phyloP scores from a whole-genome alignment of 2,113 vertebrate species.

The Macheiramphus alcinus region DNA sequence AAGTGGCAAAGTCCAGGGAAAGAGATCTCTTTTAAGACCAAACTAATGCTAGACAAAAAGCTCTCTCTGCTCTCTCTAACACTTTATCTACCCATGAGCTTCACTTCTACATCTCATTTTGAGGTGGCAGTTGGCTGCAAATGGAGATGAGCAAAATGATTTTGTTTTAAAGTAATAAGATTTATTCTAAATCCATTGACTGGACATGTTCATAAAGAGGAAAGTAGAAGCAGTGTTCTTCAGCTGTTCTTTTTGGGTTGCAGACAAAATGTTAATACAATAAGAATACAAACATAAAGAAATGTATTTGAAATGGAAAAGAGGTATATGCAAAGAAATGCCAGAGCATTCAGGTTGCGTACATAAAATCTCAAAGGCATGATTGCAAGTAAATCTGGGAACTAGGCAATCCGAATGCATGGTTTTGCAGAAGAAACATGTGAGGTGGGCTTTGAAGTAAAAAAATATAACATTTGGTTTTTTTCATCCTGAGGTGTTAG shows the following conservation, averaged over 20 bases:
- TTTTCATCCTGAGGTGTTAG: background rate
- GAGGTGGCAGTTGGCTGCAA: background rate
- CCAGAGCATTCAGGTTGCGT: background rate
- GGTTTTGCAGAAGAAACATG: background rate
- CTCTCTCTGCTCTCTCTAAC: background rate
- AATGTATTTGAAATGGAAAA: background rate
- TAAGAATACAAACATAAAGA: background rate
- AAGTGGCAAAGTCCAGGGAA: background rate
- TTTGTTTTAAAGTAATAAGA: background rate
- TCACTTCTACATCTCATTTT: background rate
- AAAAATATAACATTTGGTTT: background rate
- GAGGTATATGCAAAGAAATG: background rate
- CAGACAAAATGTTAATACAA: background rate
- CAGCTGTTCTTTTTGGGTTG: background rate
- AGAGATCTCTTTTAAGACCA: background rate
- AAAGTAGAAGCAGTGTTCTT: background rate
- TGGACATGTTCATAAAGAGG: background rate
- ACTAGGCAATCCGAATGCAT: background rate
- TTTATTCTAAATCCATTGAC: background rate
- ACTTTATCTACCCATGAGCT: background rate
- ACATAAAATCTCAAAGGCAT: background rate
- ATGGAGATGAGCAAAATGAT: background rate
- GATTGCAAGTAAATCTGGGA: background rate
- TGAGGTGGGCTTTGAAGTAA: background rate
- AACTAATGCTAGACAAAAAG: background rate